Percentiles rank a stretch among this genome's conserved stretches.
phyloP scores from a whole-genome alignment of 2,888 invertebrate species.

The Ophonus ardosiacus region DNA sequence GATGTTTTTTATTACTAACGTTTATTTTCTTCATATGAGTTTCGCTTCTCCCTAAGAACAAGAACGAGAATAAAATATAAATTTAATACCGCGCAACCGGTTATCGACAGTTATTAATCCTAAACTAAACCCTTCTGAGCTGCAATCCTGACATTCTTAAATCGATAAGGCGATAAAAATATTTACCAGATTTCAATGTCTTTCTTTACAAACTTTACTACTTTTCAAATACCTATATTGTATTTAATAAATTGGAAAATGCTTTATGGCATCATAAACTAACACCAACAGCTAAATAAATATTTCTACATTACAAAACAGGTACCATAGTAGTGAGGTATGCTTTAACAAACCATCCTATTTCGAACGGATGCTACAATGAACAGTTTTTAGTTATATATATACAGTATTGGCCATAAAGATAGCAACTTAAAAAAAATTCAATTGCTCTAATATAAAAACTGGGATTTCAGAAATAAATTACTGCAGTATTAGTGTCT shows the following conservation, averaged over 20 bases:
- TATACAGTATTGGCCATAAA: too few relatives aligned
- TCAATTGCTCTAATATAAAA: too few relatives aligned
- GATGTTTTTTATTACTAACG: conserved; percentile 40
- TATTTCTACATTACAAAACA: too few relatives aligned
- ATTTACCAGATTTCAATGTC: conserved; percentile 25
- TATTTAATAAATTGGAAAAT: not conserved
- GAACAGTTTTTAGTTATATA: too few relatives aligned
- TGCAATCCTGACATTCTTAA: conserved; percentile 30
- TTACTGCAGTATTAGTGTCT: too few relatives aligned
- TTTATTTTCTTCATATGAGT: conserved; percentile 49
- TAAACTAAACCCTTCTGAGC: conserved; percentile 39
- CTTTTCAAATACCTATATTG: not conserved
- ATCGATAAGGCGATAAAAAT: conserved; percentile 35
- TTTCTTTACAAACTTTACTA: not conserved
- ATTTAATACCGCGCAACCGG: conserved; percentile 52
- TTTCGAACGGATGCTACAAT: too few relatives aligned
- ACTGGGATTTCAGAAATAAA: too few relatives aligned
- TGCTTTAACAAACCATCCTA: too few relatives aligned
- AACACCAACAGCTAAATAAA: too few relatives aligned
- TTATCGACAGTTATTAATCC: conserved; percentile 55
- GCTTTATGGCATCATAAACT: not conserved
- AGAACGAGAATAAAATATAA: conserved; percentile 51
- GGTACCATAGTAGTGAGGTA: too few relatives aligned
- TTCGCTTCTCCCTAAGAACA: conserved; percentile 8
- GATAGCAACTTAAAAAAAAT: too few relatives aligned